Percentiles rank a stretch among this genome's conserved stretches.
Conservation (phyloP, 92 coral and sea anemone genomes). For the Siderastrea siderea region DNA sequence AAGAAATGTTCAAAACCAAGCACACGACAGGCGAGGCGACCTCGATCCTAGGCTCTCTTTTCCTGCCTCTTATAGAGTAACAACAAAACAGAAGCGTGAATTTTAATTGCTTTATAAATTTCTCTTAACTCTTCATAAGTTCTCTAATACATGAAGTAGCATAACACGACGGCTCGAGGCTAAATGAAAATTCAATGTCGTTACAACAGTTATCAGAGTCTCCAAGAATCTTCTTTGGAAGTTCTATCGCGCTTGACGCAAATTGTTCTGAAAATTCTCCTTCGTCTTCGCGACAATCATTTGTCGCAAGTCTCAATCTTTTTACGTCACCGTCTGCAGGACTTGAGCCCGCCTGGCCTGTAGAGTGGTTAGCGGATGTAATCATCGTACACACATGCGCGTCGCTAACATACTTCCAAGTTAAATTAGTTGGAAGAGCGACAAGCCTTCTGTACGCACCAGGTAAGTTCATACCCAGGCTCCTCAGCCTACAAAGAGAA, state of each 20-base stretch:
- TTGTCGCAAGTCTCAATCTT: neutral
- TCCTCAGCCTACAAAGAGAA: conserved; percentile 52
- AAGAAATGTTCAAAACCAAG: no score
- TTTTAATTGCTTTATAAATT: neutral
- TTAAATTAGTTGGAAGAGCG: conserved; percentile 66
- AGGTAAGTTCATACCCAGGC: conserved; percentile 81
- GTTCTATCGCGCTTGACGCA: neutral
- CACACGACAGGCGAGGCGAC: no score
- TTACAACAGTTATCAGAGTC: neutral
- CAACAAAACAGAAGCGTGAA: neutral
- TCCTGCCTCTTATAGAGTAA: no score
- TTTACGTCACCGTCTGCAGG: neutral
- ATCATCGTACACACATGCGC: neutral
- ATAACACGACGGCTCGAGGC: conserved; percentile 79
- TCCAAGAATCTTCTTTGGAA: no score
- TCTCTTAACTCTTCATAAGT: conserved; percentile 69
- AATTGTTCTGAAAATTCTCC: neutral
- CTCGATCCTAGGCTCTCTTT: no score
- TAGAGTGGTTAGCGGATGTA: neutral
- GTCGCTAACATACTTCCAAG: conserved; percentile 49
- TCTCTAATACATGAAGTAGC: conserved; percentile 87
- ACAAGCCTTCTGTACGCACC: conserved; percentile 89
- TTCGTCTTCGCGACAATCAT: neutral
- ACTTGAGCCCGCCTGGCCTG: neutral
- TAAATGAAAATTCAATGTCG: conserved; percentile 74